phyloP scores from a whole-genome alignment of 2,113 vertebrate species.

The Ptyas mucosa region DNA sequence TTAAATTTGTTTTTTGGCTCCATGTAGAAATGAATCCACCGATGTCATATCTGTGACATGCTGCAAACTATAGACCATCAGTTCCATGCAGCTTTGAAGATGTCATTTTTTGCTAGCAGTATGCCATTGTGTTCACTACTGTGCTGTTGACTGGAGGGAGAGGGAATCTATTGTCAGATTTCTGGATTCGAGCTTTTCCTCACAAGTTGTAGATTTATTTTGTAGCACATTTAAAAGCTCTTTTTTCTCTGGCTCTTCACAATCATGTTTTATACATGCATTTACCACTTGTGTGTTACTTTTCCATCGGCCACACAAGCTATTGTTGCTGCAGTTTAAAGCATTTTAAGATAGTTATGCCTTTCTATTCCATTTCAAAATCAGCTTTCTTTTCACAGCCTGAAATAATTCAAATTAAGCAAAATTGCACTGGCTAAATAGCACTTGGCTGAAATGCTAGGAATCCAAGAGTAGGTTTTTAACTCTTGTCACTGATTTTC shows the following conservation, averaged over 20 bases:
- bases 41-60: neutral
- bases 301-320: neutral
- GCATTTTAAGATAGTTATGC: neutral
- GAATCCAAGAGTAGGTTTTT: neutral
- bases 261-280: neutral
- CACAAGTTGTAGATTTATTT: conserved; percentile 10
- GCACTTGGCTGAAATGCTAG: neutral
- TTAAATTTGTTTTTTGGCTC: neutral
- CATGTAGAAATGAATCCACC: neutral
- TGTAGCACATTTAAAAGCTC: neutral
- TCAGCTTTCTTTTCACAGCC: neutral
- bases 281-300: neutral
- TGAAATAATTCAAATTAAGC: neutral
- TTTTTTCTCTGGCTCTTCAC: neutral
- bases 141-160: neutral
- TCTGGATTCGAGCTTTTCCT: accelerated
- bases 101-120: neutral
- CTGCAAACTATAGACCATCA: neutral
- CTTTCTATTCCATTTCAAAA: neutral
- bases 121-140: neutral
- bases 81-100: neutral
- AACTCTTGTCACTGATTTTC: accelerated
- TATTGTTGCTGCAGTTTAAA: neutral
- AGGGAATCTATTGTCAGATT: neutral
- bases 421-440: neutral